Evolutionary conservation across 2,797 vertebrate genomes (phyloP).

Genomic region (Echiichthys vipera): DNA sequence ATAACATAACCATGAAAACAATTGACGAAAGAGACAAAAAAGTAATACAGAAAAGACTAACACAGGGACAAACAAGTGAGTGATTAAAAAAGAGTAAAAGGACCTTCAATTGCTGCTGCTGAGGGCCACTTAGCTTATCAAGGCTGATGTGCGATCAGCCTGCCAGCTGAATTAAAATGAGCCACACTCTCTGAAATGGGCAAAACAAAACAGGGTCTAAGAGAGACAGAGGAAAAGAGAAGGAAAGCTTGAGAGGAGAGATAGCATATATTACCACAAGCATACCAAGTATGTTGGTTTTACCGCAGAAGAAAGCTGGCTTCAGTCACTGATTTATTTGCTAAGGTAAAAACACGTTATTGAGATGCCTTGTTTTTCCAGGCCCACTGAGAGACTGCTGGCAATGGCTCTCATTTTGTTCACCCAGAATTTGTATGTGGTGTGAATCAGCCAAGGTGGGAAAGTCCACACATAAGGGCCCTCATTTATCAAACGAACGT

Average conservation of each 20-base stretch:
- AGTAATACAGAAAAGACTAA: slow-evolving; percentile 50
- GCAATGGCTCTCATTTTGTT: slow-evolving; percentile 37
- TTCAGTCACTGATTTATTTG: slow-evolving; percentile 49
- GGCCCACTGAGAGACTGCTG: slow-evolving; percentile 44
- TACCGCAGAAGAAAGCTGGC: slow-evolving; percentile 54
- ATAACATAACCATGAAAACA: slow-evolving; percentile 61
- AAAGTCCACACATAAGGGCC: slow-evolving; percentile 12
- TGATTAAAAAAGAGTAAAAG: slow-evolving; percentile 70
- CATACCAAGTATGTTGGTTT: slow-evolving; percentile 72
- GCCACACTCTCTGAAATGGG: slow-evolving; percentile 61
- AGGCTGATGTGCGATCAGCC: slow-evolving; percentile 71
- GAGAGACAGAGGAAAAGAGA: slow-evolving; percentile 48
- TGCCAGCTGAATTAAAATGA: slow-evolving; percentile 79
- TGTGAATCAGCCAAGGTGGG: slow-evolving; percentile 16
- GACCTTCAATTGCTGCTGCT: slow-evolving; percentile 71
- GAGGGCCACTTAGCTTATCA: slow-evolving; percentile 79
- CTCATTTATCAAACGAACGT: no score
- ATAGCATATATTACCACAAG: slow-evolving; percentile 50
- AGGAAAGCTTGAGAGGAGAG: slow-evolving; percentile 45
- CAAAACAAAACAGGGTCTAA: slow-evolving; percentile 68
- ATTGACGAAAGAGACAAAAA: slow-evolving; percentile 44
- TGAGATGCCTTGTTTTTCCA: slow-evolving; percentile 60
- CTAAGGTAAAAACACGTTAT: slow-evolving; percentile 62
- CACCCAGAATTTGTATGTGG: slow-evolving; percentile 19
- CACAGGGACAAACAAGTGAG: slow-evolving; percentile 61